A percentile compares a stretch with the other conserved stretches of the same genome.
phyloP scores from a whole-genome alignment of 2,113 vertebrate species.

The Entosphenus tridentatus region DNA sequence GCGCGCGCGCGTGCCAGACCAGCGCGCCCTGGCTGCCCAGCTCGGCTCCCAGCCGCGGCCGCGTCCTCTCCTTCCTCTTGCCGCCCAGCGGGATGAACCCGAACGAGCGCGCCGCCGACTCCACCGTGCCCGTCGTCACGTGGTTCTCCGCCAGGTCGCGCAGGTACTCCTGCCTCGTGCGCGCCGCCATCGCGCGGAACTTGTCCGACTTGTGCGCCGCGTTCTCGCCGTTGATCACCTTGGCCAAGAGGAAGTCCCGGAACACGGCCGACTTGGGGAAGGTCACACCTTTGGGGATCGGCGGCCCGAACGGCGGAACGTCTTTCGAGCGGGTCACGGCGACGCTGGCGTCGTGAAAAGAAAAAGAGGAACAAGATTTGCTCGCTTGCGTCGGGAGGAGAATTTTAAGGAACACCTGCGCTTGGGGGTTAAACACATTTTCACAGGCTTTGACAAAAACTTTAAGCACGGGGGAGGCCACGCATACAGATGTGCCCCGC shows the following conservation, averaged over 20 bases:
- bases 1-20: constrained; percentile 57
- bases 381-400: no score
- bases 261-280: constrained; percentile 89
- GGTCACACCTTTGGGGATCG: constrained; percentile 70
- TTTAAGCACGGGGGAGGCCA: no score
- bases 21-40: constrained; percentile 61
- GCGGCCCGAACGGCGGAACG: constrained; percentile 74
- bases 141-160: constrained; percentile 80
- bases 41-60: constrained; percentile 57
- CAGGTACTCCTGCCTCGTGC: constrained; percentile 77
- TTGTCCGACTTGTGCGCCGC: constrained; percentile 88
- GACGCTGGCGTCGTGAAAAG: constrained; percentile 25
- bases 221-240: constrained; percentile 87
- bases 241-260: constrained; percentile 82
- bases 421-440: no score
- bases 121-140: constrained; percentile 68
- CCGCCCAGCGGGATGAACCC: constrained; percentile 82
- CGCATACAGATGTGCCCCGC: no score
- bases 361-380: no score
- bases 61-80: constrained; percentile 65
- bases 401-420: no score
- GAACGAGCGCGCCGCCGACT: constrained; percentile 66
- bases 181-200: constrained; percentile 78
- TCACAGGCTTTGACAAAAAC: no score
- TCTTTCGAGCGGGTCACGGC: constrained; percentile 80